Base-by-base conservation (phyloP, 1,140 invertebrate genomes). In the Zaprionus lachaisei region DNA sequence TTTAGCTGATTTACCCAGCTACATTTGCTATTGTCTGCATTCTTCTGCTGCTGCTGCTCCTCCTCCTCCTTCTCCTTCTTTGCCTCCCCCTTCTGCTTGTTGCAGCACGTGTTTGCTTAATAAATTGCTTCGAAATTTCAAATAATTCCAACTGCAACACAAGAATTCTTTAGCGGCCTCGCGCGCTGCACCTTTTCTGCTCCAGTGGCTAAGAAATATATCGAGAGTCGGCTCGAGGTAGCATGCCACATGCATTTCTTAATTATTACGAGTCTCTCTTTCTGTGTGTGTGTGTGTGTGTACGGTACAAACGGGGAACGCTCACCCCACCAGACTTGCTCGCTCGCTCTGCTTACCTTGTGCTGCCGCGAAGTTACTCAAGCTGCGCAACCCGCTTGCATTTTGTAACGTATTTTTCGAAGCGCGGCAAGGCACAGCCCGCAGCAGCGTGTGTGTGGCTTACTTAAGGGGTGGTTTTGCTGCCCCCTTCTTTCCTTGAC, bases 341-440 rank as follows among this genome's bases (percentile, higher is more conserved):
- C 70, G 15, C 22, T 44, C 55, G 66, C 77, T 58, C 66, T 66
- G 37, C 72, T 56, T 57, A 70, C 72, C 41, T 64, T 65, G 34
- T 54, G 26, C 56, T 47, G 49, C 17, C 56, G 34, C 41, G 22
- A 80, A 83, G 79, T 81, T 83, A 83, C 80, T 83, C 78, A 80
- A 83, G 83, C 83, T 82, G 77, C 72, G 77, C 72, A 74, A 73
- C 49, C 70, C 73, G 77, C 68, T 72, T 69, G 64, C 65, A 79
- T 87, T 91, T 90, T 90, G 81, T 90, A 90, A 90, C 85, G 85
- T 90, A 90, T 90, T 90, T 89, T 79, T 66, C 20, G 61, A 73
- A 77, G 78, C 77, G 79, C 71, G 14, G 37, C 37, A 14, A 12
- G 14, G n/a, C 41, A 5, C 5, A 15, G 80, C 84, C 78, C 80